A percentile compares a stretch with the other conserved stretches of the same genome.
Evolutionary conservation across 2,888 invertebrate genomes (phyloP).

Genomic region (Tiliacea citrago): DNA sequence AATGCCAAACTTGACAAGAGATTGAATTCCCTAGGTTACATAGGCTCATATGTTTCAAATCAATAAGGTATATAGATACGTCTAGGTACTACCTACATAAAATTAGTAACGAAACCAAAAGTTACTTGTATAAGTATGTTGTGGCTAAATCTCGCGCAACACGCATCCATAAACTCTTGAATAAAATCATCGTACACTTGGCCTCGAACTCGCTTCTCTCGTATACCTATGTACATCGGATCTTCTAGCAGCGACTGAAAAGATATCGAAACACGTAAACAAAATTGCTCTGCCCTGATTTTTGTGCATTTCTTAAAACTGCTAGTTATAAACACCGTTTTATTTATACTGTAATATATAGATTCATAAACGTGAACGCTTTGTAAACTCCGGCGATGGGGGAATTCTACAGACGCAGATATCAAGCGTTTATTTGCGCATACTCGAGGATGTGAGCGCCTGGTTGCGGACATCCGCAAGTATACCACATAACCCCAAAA

Average conservation of each 20-base stretch:
- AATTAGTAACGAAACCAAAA: constrained; percentile 11
- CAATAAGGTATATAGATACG: not conserved
- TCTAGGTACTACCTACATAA: too few species aligned
- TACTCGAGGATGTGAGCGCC: too few species aligned
- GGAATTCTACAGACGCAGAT: not conserved
- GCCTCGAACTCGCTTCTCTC: constrained; percentile 95
- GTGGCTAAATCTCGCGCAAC: constrained; percentile 94
- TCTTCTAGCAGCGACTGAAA: constrained; percentile 94
- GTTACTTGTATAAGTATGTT: constrained; percentile 93
- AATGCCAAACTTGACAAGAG: not conserved
- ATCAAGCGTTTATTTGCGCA: too few species aligned
- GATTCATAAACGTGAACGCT: not conserved
- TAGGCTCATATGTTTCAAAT: not conserved
- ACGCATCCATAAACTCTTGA: constrained; percentile 98
- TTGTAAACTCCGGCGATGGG: not conserved
- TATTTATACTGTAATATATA: not conserved
- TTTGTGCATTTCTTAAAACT: not conserved
- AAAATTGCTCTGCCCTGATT: not conserved
- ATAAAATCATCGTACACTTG: constrained; percentile 95
- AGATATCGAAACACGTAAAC: not conserved
- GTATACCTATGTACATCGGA: constrained; percentile 97
- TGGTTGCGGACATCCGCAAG: too few species aligned
- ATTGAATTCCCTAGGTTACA: not conserved
- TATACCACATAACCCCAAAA: too few species aligned
- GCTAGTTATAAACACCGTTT: not conserved